These are phyloP conservation scores for Therioaphis trifolii DNA, from an alignment of 2,888 invertebrate species.

Conservation along the genomic window DNA sequence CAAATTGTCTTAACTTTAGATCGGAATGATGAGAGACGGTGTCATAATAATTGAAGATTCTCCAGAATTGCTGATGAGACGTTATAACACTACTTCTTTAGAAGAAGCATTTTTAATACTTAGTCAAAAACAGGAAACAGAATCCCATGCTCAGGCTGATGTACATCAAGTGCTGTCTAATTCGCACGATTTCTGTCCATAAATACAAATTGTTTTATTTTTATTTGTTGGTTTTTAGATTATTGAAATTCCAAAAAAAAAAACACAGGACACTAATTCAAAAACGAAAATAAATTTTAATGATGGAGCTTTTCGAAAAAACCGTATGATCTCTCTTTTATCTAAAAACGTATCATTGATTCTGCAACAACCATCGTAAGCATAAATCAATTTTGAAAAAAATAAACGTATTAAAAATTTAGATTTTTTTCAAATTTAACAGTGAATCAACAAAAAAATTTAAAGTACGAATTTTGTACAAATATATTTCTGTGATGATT, in stretches of 20 bases:
- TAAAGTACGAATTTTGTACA: too few species aligned
- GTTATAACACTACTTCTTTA: slow-evolving; percentile 68
- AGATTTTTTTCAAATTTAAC: too few species aligned
- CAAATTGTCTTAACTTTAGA: slow-evolving; percentile 66
- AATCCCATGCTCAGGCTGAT: neutral
- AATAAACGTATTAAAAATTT: too few species aligned
- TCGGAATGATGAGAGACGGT: slow-evolving; percentile 72
- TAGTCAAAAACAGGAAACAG: slow-evolving; percentile 70
- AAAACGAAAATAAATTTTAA: slow-evolving; percentile 21
- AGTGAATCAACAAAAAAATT: too few species aligned
- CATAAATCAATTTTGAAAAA: neutral
- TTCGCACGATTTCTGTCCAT: too few species aligned
- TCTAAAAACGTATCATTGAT: slow-evolving; percentile 63
- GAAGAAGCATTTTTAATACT: slow-evolving; percentile 72
- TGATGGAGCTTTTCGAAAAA: slow-evolving; percentile 26
- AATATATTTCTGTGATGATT: too few species aligned
- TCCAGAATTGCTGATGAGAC: slow-evolving; percentile 68
- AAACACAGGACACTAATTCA: neutral
- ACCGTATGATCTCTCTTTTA: slow-evolving; percentile 60
- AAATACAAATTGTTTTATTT: neutral
- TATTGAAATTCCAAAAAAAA: slow-evolving; percentile 32
- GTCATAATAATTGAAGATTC: slow-evolving; percentile 71
- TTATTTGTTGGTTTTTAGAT: neutral
- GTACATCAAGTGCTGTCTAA: too few species aligned
- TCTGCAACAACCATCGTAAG: slow-evolving; percentile 63